Evolutionary conservation across 2,888 invertebrate species (phyloP).

Genomic region (Malacosoma neustria): DNA sequence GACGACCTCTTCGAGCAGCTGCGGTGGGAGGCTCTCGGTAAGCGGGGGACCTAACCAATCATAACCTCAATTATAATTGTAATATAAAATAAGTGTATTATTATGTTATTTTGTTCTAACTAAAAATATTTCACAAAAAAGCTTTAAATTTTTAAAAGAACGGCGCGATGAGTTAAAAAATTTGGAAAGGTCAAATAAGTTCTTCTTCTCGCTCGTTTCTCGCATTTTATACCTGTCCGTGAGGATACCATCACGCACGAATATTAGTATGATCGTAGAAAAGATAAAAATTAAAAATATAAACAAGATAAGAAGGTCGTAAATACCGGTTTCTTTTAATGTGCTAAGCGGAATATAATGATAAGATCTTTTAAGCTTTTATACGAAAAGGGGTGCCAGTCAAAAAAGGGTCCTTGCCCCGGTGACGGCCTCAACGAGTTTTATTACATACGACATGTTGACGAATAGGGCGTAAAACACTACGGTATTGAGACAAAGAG

Average conservation of each 20-base stretch:
- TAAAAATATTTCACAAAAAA: too few species aligned
- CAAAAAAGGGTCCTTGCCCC: constrained; percentile 47
- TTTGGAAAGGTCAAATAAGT: too few species aligned
- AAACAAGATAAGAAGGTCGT: constrained; percentile 41
- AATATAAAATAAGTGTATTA: too few species aligned
- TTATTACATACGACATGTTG: constrained; percentile 57
- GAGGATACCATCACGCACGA: constrained; percentile 25
- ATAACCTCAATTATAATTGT: too few species aligned
- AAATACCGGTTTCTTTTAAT: constrained; percentile 42
- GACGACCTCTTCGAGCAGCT: too few species aligned
- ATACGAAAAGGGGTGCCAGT: constrained; percentile 45
- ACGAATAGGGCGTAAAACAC: constrained; percentile 47
- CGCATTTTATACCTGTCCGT: constrained; percentile 8
- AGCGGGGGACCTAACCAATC: too few species aligned
- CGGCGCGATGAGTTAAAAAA: too few species aligned
- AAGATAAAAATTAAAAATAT: constrained; percentile 16
- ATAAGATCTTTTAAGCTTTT: constrained; percentile 45
- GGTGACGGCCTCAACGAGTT: constrained; percentile 51
- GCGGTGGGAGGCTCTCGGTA: too few species aligned
- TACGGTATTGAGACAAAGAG: constrained; percentile 30
- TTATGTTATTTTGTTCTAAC: too few species aligned
- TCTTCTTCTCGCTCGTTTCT: background rate
- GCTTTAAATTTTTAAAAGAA: too few species aligned
- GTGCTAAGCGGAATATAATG: constrained; percentile 37
- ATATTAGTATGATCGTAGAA: constrained; percentile 13